phyloP scores from a whole-genome alignment of 2,888 invertebrate genomes.

The Antitype chi region DNA sequence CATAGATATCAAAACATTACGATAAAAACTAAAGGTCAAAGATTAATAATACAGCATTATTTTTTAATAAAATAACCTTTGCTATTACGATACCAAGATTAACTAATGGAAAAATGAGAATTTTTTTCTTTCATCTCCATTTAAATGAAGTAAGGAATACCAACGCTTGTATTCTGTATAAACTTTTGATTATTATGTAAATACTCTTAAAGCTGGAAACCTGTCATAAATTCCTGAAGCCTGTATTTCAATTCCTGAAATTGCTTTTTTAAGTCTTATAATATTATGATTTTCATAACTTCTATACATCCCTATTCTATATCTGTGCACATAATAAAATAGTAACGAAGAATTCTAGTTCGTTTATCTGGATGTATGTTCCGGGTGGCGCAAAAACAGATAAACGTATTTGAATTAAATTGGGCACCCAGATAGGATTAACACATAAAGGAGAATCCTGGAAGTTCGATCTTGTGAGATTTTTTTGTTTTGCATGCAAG shows the following conservation, averaged over 20 bases:
- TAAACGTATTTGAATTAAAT: too few relatives aligned
- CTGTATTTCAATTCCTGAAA: constrained; percentile 33
- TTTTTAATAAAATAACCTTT: constrained; percentile 22
- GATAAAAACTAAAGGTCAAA: constrained; percentile 1
- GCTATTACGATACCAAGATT: constrained; percentile 9
- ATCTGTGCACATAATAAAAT: too few relatives aligned
- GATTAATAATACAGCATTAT: background rate
- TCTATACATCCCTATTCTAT: too few relatives aligned
- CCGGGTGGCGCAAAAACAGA: too few relatives aligned
- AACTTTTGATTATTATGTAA: constrained; percentile 58
- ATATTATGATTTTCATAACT: background rate
- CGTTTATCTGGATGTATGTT: too few relatives aligned
- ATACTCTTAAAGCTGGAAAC: constrained; percentile 29
- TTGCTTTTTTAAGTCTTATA: constrained; percentile 16
- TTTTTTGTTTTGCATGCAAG: too few relatives aligned
- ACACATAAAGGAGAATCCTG: too few relatives aligned
- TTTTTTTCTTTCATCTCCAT: constrained; percentile 52
- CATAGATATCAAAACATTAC: background rate
- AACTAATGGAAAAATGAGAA: constrained; percentile 7
- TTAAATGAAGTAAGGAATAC: constrained; percentile 46
- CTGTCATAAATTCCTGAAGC: constrained; percentile 35
- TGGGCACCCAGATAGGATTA: too few relatives aligned
- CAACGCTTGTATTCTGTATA: constrained; percentile 30
- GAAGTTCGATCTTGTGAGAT: too few relatives aligned
- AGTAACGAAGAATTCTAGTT: too few relatives aligned